Base-by-base conservation (phyloP, 2,888 invertebrate species). In the Sphaeridia pumilis region DNA sequence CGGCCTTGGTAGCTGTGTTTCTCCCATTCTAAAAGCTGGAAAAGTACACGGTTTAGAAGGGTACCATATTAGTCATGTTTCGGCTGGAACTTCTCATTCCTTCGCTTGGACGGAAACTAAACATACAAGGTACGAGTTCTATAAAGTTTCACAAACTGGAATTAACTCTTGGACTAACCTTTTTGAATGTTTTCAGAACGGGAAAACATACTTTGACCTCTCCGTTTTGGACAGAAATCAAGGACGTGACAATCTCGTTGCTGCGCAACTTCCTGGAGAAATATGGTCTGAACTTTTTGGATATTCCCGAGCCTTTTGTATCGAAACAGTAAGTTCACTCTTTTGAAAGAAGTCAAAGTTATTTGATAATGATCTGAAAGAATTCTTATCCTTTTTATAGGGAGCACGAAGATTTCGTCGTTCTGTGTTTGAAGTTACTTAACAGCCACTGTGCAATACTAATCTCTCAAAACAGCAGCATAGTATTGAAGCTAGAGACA, bases 81-180 rank as follows among this genome's bases (percentile, higher is more conserved):
- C 79, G 49, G 79, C 80, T 34, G 80, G 80, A 50, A 79, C 79
- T 1, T 77, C 78, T 0, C 80, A 80, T 68, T 78, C 78, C 43
- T 69, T 79, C 25, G 78, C 78, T 2, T 79, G 78, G 77, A 80
- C 79, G 1, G 70, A 27, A 21, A 28, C 47, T 5, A 21, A 43
- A 17, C 46, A 24, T 46, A 34, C 46, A 26, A 52, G 41, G 47
- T 42, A 46, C 5, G n/a, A n/a, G n/a, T n/a, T n/a, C n/a, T n/a
- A n/a, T n/a, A n/a, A n/a, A n/a, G n/a, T n/a, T n/a, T n/a, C n/a
- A n/a, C n/a, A n/a, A n/a, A n/a, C n/a, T n/a, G n/a, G n/a, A n/a
- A n/a, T n/a, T n/a, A n/a, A n/a, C n/a, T n/a, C n/a, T n/a, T n/a
- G n/a, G n/a, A n/a, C n/a, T n/a, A n/a, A n/a, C n/a, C n/a, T n/a